Conservation (phyloP, 2,113 vertebrate genomes). For the Alethe diademata region DNA sequence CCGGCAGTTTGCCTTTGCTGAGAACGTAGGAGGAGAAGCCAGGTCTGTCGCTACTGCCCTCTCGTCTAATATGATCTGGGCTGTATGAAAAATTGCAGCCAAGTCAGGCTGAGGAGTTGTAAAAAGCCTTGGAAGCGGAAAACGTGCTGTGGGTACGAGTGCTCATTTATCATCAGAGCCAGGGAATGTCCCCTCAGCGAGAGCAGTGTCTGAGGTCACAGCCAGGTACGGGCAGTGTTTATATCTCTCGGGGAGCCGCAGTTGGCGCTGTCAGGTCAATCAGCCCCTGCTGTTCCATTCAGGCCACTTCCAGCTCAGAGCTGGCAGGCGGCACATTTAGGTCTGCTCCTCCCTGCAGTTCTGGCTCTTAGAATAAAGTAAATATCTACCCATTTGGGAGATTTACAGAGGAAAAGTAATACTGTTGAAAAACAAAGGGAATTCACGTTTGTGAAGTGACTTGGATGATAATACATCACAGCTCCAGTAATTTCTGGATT, state of each 20-base stretch:
- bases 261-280: rapidly evolving
- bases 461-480: background rate
- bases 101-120: background rate
- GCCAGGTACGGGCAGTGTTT: rapidly evolving
- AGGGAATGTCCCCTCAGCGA: background rate
- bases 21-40: background rate
- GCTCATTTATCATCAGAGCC: rapidly evolving
- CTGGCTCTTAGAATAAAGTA: background rate
- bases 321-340: background rate
- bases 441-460: background rate
- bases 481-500: background rate
- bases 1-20: background rate
- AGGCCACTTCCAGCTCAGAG: background rate
- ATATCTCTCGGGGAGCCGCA: background rate
- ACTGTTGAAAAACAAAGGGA: background rate
- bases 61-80: background rate
- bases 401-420: background rate
- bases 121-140: background rate
- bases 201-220: no score
- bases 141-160: background rate
- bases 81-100: no score
- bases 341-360: background rate
- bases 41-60: background rate
- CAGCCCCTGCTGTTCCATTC: background rate
- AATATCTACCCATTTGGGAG: rapidly evolving